Base-by-base conservation (phyloP, 1,140 invertebrate species). In the Scaptomyza montana region DNA sequence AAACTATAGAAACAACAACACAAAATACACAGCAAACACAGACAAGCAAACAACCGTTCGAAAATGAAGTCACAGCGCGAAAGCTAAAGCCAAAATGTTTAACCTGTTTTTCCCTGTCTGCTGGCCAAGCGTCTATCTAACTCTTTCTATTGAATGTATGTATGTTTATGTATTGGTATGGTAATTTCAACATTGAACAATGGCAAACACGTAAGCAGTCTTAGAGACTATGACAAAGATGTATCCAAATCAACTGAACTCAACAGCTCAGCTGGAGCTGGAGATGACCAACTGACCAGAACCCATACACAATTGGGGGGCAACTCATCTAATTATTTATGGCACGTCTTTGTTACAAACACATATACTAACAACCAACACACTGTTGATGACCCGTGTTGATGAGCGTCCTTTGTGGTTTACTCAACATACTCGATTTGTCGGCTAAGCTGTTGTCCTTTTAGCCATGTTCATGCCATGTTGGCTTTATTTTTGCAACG, bases 21-120 rank as follows among this genome's bases (percentile, higher is more conserved):
- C 28, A 60, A 80, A 76, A 66, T 47, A 46, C 62, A 84, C 47
- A 85, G 36, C 66, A 72, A 45, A 82, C 50, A 51, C 71, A 57
- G 13, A 21, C 41, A 68, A 33, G 43, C 63, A 68, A 73, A 77
- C 54, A 70, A 33, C 30, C 55, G 74, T 65, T 78, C 53, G 54
- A 82, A 36, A 86, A 86, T 86, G 82, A 86, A 86, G 82, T 86
- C 82, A 86, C 68, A 76, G 80, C 79, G 71, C 57, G 73, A 69
- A 74, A 74, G 71, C 71, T 59, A 67, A 36, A 36, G 33, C 71
- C 71, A 54, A 82, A 86, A 87, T 79, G 82, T 84, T 86, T 87
- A 87, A 87, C 82, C 82, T 87, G 82, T 87, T 87, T 89, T 68
- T 56, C 63, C 57, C 46, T 25, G 3, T 25, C 21, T 25, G 21